A percentile compares a stretch with the other conserved stretches of the same genome.
Evolutionary conservation across 2,888 invertebrate species (phyloP).

Genomic region (Agrotis puta): DNA sequence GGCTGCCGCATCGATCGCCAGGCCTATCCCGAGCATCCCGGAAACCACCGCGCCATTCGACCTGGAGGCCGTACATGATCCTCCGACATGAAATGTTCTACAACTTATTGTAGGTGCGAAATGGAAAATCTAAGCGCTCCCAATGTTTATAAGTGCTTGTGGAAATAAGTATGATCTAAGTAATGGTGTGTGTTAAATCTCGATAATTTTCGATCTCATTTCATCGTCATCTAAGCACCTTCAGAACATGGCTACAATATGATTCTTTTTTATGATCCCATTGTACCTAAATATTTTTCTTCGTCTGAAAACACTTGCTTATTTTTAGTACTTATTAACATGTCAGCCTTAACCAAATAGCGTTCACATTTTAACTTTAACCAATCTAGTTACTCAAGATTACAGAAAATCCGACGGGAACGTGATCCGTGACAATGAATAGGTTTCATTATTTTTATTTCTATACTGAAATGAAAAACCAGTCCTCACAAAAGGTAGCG

Average conservation of each 20-base stretch:
- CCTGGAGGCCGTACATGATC: conserved; percentile 46
- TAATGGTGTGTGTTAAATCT: background rate
- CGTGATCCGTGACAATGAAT: conserved; percentile 22
- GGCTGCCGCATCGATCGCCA: conserved; percentile 77
- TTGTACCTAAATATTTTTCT: background rate
- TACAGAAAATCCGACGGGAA: conserved; percentile 4
- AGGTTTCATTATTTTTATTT: conserved; percentile 33
- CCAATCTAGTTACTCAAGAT: conserved; percentile 9
- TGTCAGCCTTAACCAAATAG: background rate
- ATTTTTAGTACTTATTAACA: conserved; percentile 15
- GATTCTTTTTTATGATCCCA: background rate
- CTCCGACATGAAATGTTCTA: conserved; percentile 36
- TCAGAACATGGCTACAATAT: background rate
- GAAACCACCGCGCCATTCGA: conserved; percentile 58
- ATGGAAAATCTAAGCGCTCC: conserved; percentile 15
- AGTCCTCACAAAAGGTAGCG: background rate
- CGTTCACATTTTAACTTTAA: conserved; percentile 5
- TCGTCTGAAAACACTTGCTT: conserved; percentile 10
- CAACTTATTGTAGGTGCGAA: conserved; percentile 38
- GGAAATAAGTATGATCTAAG: conserved; percentile 13
- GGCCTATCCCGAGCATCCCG: conserved; percentile 70
- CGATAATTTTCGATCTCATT: conserved; percentile 20
- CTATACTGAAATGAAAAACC: conserved; percentile 10
- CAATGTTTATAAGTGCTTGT: conserved; percentile 12
- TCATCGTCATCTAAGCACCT: background rate